Base-by-base conservation (phyloP, 2,888 invertebrate genomes). In the Chalcis sispes region DNA sequence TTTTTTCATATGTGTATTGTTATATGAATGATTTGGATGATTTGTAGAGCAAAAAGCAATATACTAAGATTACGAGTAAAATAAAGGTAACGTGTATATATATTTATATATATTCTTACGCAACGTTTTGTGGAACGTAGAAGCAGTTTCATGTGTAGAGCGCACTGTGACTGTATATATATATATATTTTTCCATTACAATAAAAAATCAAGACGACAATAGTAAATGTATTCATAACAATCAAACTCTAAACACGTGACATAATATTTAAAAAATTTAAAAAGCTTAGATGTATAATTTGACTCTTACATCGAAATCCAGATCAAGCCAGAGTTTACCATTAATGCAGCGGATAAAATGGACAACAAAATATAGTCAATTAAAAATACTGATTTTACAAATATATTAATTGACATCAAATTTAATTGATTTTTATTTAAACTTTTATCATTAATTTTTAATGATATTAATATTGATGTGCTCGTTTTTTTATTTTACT, bases 261-360 rank as follows among this genome's bases (percentile, higher is more conserved):
- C 76, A 79, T 76, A 80, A 78, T 77, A 82, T 74, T 7, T 84
- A 84, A 84, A 84, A 83, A 85, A 82, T 81, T 80, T 83, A 82
- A 83, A 78, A 87, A 88, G 87, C 87, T 87, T 87, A 87, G 85
- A 85, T 84, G 85, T 87, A 87, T 87, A 85, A 84, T 87, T 81
- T 86, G 84, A 88, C 87, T 88, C 88, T 88, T 88, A 88, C 88
- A 88, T 88, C 87, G 86, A 88, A 86, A 84, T 89, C 88, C 88
- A 89, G 88, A 88, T 89, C 86, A 88, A 88, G 88, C 88, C 88
- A 88, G 87, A 88, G 87, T 86, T 85, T 88, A 88, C 88, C 88
- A 78, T 40, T 87, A 88, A 88, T 86, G 88, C 88, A 88, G 88
- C 87, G 83, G 86, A 87, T 84, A 88, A 85, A 87, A 87, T 88